These are phyloP conservation scores for Microtus montanus DNA, from an alignment of 2,113 vertebrate genomes.

Conservation along the genomic window DNA sequence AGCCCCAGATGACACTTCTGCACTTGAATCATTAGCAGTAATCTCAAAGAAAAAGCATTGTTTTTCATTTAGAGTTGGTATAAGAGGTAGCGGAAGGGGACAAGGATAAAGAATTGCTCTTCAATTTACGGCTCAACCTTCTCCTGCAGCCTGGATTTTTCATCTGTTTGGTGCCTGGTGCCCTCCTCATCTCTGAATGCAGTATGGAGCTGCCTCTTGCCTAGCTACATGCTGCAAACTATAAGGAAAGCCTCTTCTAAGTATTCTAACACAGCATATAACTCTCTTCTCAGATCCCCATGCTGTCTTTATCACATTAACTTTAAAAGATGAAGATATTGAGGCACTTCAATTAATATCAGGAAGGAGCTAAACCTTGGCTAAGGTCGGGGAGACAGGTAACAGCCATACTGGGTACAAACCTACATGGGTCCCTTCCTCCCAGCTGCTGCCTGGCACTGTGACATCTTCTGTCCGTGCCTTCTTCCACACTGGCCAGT, in stretches of 20 bases:
- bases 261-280: not conserved
- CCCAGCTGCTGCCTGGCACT: rapidly evolving
- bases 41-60: constrained; percentile 3
- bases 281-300: not conserved
- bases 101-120: not conserved
- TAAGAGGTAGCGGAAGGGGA: not conserved
- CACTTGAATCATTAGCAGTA: not conserved
- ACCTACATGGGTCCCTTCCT: not conserved
- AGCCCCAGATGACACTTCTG: not conserved
- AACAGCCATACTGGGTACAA: not conserved
- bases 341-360: too few relatives aligned
- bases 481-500: not conserved
- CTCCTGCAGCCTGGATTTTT: not conserved
- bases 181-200: not conserved
- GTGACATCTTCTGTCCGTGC: not conserved
- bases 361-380: not conserved
- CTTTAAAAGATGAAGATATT: constrained; percentile 9
- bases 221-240: not conserved
- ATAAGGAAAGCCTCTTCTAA: not conserved
- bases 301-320: not conserved
- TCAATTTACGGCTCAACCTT: not conserved
- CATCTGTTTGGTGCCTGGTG: not conserved
- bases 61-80: constrained; percentile 39
- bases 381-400: not conserved
- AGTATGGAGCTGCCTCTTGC: not conserved